phyloP scores from a whole-genome alignment of 2,797 vertebrate species.

The Cuniculus paca region DNA sequence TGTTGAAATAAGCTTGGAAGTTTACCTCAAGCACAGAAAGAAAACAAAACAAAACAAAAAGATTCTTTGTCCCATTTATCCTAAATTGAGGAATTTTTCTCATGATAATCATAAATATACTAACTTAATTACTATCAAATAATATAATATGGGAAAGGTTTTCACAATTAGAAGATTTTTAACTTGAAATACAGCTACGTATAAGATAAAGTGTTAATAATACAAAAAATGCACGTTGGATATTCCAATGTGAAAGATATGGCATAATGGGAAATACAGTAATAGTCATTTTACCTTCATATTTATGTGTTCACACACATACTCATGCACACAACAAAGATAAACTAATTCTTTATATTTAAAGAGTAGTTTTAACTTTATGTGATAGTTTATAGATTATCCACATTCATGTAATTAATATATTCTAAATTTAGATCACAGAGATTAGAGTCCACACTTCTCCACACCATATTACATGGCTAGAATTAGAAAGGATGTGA shows the following conservation, averaged over 20 bases:
- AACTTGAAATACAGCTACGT: not conserved
- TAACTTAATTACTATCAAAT: not conserved
- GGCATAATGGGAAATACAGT: not conserved
- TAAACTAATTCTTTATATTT: not conserved
- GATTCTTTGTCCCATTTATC: not conserved
- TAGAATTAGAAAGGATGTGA: not conserved
- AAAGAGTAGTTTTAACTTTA: constrained; percentile 9
- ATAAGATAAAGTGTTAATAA: not conserved
- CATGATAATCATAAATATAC: not conserved
- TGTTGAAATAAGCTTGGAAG: constrained; percentile 3
- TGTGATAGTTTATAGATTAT: not conserved
- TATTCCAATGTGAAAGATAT: not conserved
- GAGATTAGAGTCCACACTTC: not conserved
- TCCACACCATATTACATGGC: not conserved
- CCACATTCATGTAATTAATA: not conserved
- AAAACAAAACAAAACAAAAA: not conserved
- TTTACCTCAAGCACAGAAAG: not conserved
- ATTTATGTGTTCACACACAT: not conserved
- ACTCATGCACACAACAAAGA: rapidly evolving
- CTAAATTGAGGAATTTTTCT: not conserved
- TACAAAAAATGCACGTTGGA: not conserved
- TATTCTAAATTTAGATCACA: not conserved
- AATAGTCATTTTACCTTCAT: not conserved
- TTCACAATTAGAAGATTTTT: not conserved
- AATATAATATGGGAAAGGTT: not conserved